Evolutionary conservation across 2,888 invertebrate genomes (phyloP), one percentile per base, ranked within the genome.

Genomic region (Ditylenchus weischeri): DNA sequence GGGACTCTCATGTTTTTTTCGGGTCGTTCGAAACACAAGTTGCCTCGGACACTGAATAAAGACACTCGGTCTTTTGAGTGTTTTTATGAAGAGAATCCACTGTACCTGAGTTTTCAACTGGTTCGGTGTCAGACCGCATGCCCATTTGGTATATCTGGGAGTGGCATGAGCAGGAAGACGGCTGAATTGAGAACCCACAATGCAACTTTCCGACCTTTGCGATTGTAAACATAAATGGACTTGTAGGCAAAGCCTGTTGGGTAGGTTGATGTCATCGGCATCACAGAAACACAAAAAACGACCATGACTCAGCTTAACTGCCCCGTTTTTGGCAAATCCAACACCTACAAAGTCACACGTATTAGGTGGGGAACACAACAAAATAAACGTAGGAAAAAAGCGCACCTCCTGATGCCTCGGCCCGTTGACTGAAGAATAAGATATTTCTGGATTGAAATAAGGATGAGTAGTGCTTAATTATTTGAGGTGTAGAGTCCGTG

Each of bases 241-340:
- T 79, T 90, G 90, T 69, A 85, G 78, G 62, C 79, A 74, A 68
- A 90, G 86, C 79, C 91, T 85, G 36, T 88, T 84, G 10, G 87
- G 87, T 68, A 87, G 81, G 89, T 90, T 90, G 49, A 89, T 83
- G 86, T 91, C 91, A 85, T 91, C 91, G 74, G 90, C 87, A 85
- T 91, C 91, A 84, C 90, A 89, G 84, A 91, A 91, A 81, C 91
- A 91, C 23, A 91, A 85, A 84, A 86, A 90, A 65, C 85, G 79
- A 1, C 90, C 90, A 54, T 76, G 84, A 72, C 89, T 89, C 64
- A 87, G 85, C 63, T 54, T 13, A 0, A 74, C 71, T 0, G 79
- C 77, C 15, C 67, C 64, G 62, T 79, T 78, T 60, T 79, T 79
- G n/a, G 29, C 29, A 5, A 4, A 29, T 29, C 29, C 29, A 29